Conservation (phyloP, 2,888 invertebrate genomes). For the Phlogophora meticulosa region DNA sequence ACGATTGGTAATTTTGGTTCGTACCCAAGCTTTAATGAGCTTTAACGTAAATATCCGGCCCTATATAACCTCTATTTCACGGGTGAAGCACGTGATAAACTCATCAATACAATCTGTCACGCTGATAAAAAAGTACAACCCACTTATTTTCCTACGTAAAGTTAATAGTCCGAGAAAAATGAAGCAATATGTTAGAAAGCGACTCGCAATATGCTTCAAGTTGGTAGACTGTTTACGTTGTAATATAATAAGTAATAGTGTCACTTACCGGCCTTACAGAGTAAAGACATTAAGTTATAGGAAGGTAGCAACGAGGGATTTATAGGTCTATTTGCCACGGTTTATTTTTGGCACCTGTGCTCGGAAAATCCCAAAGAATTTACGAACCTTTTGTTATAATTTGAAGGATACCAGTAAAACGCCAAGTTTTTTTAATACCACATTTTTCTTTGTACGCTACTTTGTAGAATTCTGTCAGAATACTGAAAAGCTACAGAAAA, state of each 20-base stretch:
- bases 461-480: not conserved
- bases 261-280: constrained; percentile 37
- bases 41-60: no score
- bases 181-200: constrained; percentile 31
- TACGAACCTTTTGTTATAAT: constrained; percentile 22
- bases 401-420: not conserved
- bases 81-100: constrained; percentile 10
- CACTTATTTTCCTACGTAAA: not conserved
- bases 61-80: no score
- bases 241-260: constrained; percentile 50
- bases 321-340: constrained; percentile 26
- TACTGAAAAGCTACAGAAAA: no score
- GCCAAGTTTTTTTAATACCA: not conserved
- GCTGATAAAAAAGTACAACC: not conserved
- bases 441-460: not conserved
- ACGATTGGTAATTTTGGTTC: no score
- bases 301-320: constrained; percentile 21
- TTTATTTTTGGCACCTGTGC: constrained; percentile 38
- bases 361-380: constrained; percentile 3
- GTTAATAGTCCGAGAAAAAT: constrained; percentile 36
- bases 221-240: constrained; percentile 33
- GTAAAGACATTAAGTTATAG: constrained; percentile 36
- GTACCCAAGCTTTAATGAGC: no score
- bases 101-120: constrained; percentile 10
- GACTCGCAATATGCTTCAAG: constrained; percentile 45